Conservation (phyloP, 1,140 invertebrate species). For the Thaumatotibia leucotreta region DNA sequence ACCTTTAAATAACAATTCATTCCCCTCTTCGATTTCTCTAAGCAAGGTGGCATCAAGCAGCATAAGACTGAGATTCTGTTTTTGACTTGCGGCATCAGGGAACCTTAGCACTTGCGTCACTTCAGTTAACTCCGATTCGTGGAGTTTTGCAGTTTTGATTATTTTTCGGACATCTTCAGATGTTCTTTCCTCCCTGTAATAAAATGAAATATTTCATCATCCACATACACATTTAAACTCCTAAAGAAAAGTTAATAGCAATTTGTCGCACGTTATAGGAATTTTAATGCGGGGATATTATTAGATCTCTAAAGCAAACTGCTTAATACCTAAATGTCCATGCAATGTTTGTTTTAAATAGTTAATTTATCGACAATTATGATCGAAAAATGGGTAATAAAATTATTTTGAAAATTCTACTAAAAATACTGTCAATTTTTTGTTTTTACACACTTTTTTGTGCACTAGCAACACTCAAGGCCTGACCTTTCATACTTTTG, state of each 20-base stretch:
- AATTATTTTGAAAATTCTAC: background rate
- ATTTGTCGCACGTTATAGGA: background rate
- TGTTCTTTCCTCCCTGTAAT: slow-evolving; percentile 70
- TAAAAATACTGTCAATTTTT: background rate
- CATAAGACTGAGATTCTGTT: slow-evolving; percentile 79
- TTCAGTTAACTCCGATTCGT: slow-evolving; percentile 80
- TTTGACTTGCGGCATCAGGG: slow-evolving; percentile 56
- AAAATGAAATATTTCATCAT: slow-evolving; percentile 15
- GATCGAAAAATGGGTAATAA: background rate
- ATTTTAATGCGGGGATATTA: too few relatives aligned
- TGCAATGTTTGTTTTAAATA: too few relatives aligned
- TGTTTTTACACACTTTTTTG: background rate
- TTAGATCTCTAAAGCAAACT: too few relatives aligned
- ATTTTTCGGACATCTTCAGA: slow-evolving; percentile 78
- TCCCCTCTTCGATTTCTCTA: slow-evolving; percentile 78
- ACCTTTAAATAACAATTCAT: slow-evolving; percentile 77
- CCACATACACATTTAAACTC: background rate
- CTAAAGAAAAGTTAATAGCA: background rate
- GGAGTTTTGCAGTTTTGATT: slow-evolving; percentile 82
- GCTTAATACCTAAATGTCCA: too few relatives aligned
- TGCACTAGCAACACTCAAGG: background rate
- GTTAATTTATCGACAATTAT: too few relatives aligned
- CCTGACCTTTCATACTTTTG: slow-evolving; percentile 15
- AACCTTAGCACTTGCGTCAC: slow-evolving; percentile 82
- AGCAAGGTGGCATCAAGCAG: slow-evolving; percentile 82